phyloP scores from a whole-genome alignment of 2,888 invertebrate genomes.

The Morpho helenor region DNA sequence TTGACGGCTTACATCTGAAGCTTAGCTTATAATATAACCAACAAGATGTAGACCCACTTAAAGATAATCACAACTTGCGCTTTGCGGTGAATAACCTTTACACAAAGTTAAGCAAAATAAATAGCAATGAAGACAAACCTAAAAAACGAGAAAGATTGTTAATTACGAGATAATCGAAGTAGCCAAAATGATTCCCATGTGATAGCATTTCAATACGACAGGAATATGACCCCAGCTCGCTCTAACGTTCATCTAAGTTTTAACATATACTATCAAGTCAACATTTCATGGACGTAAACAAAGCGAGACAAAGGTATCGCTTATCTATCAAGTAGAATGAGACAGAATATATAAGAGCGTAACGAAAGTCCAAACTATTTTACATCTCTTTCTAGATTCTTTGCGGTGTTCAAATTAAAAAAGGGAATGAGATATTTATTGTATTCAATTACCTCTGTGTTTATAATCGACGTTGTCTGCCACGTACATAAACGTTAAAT shows the following conservation, averaged over 20 bases:
- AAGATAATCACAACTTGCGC: too few species aligned
- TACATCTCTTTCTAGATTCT: conserved; percentile 44
- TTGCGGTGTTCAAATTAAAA: conserved; percentile 30
- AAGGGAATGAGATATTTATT: conserved; percentile 25
- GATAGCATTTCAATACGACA: background rate
- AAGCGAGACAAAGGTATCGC: conserved; percentile 59
- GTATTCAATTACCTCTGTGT: conserved; percentile 2
- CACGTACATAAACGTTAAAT: too few species aligned
- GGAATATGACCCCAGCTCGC: background rate
- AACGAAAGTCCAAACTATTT: conserved; percentile 39
- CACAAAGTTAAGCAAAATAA: too few species aligned
- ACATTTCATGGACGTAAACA: conserved; percentile 67
- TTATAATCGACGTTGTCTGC: too few species aligned
- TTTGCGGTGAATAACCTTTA: too few species aligned
- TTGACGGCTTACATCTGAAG: too few species aligned
- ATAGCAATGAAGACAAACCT: too few species aligned
- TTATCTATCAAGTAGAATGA: conserved; percentile 49
- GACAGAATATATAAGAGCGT: conserved; percentile 40
- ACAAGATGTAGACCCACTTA: too few species aligned
- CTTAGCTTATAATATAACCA: too few species aligned
- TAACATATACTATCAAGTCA: conserved; percentile 50
- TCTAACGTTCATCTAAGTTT: conserved; percentile 35
- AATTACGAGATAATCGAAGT: too few species aligned
- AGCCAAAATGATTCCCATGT: too few species aligned
- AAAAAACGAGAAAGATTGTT: too few species aligned